These are phyloP conservation scores for Ectemnius lituratus DNA, from an alignment of 2,888 invertebrate genomes.

Conservation along the genomic window DNA sequence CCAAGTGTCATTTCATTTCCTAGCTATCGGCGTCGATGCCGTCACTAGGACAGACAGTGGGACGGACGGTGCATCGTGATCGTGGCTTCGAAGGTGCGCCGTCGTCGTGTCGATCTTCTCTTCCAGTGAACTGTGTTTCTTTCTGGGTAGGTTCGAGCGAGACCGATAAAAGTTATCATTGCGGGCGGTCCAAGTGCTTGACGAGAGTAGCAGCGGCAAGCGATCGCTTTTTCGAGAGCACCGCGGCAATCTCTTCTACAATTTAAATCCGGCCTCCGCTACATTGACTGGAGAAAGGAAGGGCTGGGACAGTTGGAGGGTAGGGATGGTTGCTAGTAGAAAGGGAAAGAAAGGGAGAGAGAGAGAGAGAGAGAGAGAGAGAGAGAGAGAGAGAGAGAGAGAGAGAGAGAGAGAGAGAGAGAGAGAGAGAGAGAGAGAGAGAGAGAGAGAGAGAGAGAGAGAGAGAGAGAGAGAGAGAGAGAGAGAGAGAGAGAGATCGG, in stretches of 20 bases:
- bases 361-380: too few relatives aligned
- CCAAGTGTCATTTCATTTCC: slow-evolving; percentile 60
- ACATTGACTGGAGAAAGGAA: background rate
- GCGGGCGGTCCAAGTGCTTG: too few relatives aligned
- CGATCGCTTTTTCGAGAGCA: background rate
- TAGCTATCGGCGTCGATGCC: slow-evolving; percentile 53
- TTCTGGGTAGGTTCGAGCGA: slow-evolving; percentile 23
- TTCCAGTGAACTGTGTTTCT: slow-evolving; percentile 24
- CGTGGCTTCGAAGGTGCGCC: slow-evolving; percentile 31
- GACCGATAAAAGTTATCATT: too few relatives aligned
- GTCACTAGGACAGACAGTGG: slow-evolving; percentile 52
- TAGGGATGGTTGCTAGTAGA: too few relatives aligned
- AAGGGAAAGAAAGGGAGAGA: too few relatives aligned
- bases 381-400: too few relatives aligned
- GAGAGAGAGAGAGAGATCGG: too few relatives aligned
- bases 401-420: too few relatives aligned
- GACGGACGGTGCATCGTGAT: slow-evolving; percentile 58
- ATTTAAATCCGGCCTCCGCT: slow-evolving; percentile 2
- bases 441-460: too few relatives aligned
- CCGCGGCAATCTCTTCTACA: background rate
- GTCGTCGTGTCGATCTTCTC: slow-evolving; percentile 31
- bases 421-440: too few relatives aligned
- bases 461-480: too few relatives aligned
- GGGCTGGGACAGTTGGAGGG: background rate
- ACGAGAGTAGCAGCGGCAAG: background rate